Evolutionary conservation across 2,797 vertebrate species (phyloP).

Genomic region (Sardinella longiceps): DNA sequence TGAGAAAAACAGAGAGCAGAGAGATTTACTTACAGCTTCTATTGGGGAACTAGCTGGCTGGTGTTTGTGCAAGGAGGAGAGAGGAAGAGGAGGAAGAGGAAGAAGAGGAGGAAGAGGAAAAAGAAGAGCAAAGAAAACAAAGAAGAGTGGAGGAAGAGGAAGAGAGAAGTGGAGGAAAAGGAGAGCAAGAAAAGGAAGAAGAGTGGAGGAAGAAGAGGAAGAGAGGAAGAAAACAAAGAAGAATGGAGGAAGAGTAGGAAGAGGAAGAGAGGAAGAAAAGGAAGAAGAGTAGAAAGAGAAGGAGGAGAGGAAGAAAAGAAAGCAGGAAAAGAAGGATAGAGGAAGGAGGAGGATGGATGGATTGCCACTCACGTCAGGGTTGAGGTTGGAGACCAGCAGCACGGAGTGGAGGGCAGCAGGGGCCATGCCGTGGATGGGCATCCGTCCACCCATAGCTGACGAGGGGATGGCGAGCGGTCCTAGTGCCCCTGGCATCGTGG

Average conservation of each 20-base stretch:
- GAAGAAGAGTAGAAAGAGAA: not conserved
- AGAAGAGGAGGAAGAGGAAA: not conserved
- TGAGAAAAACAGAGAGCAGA: too few relatives aligned
- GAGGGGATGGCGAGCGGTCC: constrained; percentile 67
- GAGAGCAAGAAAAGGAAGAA: not conserved
- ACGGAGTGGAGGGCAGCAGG: constrained; percentile 72
- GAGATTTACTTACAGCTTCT: too few relatives aligned
- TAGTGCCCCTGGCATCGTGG: constrained; percentile 67
- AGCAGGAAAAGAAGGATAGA: not conserved
- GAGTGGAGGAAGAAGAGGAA: too few relatives aligned
- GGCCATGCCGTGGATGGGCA: constrained; percentile 64
- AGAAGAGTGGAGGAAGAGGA: not conserved
- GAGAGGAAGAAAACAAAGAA: not conserved
- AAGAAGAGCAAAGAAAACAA: too few relatives aligned
- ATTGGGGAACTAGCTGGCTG: too few relatives aligned
- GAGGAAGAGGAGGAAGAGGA: not conserved
- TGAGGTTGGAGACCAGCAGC: constrained; percentile 85
- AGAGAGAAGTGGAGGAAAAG: not conserved
- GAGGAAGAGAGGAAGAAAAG: not conserved
- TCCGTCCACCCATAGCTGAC: constrained; percentile 65
- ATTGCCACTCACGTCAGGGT: constrained; percentile 75
- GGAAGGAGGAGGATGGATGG: not conserved
- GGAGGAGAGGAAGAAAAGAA: too few relatives aligned
- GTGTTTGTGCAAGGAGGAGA: not conserved
- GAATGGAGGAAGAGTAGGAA: not conserved